A percentile compares a stretch with the other conserved stretches of the same genome.
These are phyloP conservation scores for Macropis europaea DNA, from an alignment of 2,888 invertebrate species.

Conservation along the genomic window DNA sequence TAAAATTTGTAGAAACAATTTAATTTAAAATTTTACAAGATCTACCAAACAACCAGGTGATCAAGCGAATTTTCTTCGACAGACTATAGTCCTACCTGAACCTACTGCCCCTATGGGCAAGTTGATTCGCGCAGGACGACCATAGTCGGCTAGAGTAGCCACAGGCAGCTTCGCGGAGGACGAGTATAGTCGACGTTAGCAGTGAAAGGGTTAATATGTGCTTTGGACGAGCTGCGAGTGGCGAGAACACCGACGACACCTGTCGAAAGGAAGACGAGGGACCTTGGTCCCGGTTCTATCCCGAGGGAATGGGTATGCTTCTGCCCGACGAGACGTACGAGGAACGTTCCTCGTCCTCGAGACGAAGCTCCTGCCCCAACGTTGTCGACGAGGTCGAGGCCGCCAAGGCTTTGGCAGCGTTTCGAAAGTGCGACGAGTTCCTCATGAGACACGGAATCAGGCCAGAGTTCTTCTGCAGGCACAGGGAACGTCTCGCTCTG, in stretches of 20 bases:
- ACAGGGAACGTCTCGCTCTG: slow-evolving; percentile 81
- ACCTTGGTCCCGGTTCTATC: slow-evolving; percentile 23
- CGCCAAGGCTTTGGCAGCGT: slow-evolving; percentile 78
- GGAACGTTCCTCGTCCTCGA: slow-evolving; percentile 78
- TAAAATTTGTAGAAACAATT: no score
- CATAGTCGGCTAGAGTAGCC: neutral
- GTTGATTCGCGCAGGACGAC: no score
- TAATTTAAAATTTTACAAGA: no score
- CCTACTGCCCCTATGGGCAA: no score
- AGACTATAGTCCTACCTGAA: no score
- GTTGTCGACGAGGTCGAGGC: slow-evolving; percentile 72
- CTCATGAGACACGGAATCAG: slow-evolving; percentile 85
- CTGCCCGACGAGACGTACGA: slow-evolving; percentile 91
- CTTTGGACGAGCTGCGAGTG: slow-evolving; percentile 62
- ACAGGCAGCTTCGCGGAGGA: neutral
- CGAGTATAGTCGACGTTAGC: no score
- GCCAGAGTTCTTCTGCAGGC: slow-evolving; percentile 89
- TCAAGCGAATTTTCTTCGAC: no score
- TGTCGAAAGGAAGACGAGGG: slow-evolving; percentile 44
- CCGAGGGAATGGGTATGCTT: slow-evolving; percentile 82
- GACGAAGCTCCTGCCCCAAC: slow-evolving; percentile 64
- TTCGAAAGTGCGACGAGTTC: slow-evolving; percentile 84
- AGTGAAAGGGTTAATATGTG: slow-evolving; percentile 72
- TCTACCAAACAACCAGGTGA: no score
- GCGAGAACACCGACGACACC: slow-evolving; percentile 54